phyloP scores from a whole-genome alignment of 2,888 invertebrate genomes.

The Apocheima hispidaria region DNA sequence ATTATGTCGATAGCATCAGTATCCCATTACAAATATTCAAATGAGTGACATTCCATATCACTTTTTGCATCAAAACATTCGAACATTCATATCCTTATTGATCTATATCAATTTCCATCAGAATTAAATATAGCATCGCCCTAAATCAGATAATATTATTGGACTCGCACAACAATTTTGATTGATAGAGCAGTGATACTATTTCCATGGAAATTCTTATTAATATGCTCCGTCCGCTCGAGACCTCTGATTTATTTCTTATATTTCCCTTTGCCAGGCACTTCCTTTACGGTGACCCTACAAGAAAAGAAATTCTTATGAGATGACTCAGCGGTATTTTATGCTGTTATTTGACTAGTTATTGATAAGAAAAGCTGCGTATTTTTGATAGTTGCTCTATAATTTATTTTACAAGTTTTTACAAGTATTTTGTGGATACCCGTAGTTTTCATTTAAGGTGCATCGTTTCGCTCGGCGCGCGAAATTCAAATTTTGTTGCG shows the following conservation, averaged over 20 bases:
- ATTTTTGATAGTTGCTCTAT: too few relatives aligned
- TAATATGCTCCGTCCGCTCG: background rate
- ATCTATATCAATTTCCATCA: conserved; percentile 30
- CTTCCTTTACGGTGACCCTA: background rate
- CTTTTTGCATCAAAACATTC: conserved; percentile 12
- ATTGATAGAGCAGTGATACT: conserved; percentile 11
- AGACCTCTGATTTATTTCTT: conserved; percentile 5
- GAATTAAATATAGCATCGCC: background rate
- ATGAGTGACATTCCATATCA: conserved; percentile 4
- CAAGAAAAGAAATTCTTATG: too few relatives aligned
- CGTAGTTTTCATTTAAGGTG: too few relatives aligned
- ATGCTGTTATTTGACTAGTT: too few relatives aligned
- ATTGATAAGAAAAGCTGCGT: too few relatives aligned
- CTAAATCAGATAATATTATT: conserved; percentile 2
- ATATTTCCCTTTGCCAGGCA: background rate
- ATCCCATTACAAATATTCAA: conserved; percentile 9
- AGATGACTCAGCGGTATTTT: background rate
- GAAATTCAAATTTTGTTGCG: too few relatives aligned
- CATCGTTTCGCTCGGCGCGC: too few relatives aligned
- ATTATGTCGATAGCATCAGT: conserved; percentile 14
- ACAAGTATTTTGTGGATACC: too few relatives aligned
- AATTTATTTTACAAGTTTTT: too few relatives aligned
- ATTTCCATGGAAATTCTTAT: conserved; percentile 3
- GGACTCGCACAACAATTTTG: background rate
- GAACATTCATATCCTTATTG: conserved; percentile 12